Evolutionary conservation across 2,113 vertebrate species (phyloP).

Genomic region (Scartelaos histophorus): DNA sequence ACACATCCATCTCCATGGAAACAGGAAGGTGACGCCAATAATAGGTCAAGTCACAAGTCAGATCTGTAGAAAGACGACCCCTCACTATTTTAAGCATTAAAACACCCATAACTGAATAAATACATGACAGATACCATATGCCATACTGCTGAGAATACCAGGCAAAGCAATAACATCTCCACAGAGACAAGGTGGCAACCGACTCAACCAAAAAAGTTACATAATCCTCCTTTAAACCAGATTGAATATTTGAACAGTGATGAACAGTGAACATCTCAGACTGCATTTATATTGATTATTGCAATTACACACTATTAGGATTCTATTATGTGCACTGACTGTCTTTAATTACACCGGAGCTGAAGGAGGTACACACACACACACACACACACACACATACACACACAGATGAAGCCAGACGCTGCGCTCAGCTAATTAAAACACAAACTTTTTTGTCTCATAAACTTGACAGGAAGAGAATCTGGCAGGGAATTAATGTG

Average conservation of each 20-base stretch:
- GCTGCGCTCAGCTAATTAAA: constrained; percentile 73
- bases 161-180: too few species aligned
- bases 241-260: constrained; percentile 14
- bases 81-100: too few species aligned
- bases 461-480: constrained; percentile 73
- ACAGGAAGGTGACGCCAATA: too few species aligned
- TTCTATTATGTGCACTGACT: constrained; percentile 70
- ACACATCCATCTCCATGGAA: too few species aligned
- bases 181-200: too few species aligned
- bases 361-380: too few species aligned
- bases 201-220: neutral
- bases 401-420: constrained; percentile 67
- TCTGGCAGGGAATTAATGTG: constrained; percentile 75
- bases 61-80: too few species aligned
- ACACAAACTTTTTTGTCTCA: constrained; percentile 74
- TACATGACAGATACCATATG: too few species aligned
- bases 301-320: constrained; percentile 72
- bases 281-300: constrained; percentile 70
- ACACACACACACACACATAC: too few species aligned
- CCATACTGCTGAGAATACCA: too few species aligned
- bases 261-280: constrained; percentile 40
- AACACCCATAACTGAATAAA: too few species aligned
- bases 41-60: too few species aligned
- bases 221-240: neutral
- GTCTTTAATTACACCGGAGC: constrained; percentile 71